Conservation (phyloP, 1,140 invertebrate genomes). For the Dryas iulia region DNA sequence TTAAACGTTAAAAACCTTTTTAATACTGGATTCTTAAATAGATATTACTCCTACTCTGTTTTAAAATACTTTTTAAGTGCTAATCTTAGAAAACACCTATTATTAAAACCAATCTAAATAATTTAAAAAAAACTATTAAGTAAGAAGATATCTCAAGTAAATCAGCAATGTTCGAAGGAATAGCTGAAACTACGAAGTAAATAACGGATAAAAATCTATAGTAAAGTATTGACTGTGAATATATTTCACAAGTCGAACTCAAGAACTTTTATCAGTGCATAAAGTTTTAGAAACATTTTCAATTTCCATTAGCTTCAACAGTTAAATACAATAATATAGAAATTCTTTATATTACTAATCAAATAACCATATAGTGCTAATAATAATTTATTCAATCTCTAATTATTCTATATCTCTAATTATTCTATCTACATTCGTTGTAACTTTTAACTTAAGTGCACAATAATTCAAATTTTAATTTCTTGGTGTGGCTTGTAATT, state of each 20-base stretch:
- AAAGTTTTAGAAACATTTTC: background rate
- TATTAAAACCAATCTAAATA: background rate
- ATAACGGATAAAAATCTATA: background rate
- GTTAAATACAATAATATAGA: background rate
- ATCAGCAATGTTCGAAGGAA: background rate
- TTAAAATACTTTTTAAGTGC: background rate
- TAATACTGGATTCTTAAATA: background rate
- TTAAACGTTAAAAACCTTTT: background rate
- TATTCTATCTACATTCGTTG: too few relatives aligned
- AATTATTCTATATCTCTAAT: too few relatives aligned
- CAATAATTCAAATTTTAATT: too few relatives aligned
- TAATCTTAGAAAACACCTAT: background rate
- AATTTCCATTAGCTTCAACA: background rate
- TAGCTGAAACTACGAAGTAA: background rate
- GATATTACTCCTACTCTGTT: background rate
- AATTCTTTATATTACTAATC: too few relatives aligned
- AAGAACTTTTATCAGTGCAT: background rate
- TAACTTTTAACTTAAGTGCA: too few relatives aligned
- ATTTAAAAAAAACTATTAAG: too few relatives aligned
- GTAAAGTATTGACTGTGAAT: background rate
- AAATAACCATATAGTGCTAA: too few relatives aligned
- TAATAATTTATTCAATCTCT: too few relatives aligned
- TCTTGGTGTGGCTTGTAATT: too few relatives aligned
- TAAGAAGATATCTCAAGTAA: too few relatives aligned
- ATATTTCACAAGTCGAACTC: background rate